phyloP scores from a whole-genome alignment of 2,888 invertebrate genomes.

The Micoletzkya japonica region DNA sequence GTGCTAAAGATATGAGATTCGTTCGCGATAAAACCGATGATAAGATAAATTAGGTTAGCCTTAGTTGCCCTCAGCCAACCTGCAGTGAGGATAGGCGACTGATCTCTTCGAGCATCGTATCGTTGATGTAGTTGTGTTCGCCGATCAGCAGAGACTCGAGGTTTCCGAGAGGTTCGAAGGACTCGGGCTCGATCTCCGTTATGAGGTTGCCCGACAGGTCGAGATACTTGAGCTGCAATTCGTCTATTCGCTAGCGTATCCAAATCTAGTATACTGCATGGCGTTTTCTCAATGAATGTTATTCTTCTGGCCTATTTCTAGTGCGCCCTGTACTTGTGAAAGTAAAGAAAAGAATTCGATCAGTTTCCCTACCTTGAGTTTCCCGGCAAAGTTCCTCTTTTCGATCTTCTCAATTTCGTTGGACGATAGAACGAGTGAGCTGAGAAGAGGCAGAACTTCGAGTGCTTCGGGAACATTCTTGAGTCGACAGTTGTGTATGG shows the following conservation, averaged over 20 bases:
- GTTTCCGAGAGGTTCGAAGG: conserved; percentile 80
- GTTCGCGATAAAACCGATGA: too few relatives aligned
- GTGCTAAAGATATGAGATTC: too few relatives aligned
- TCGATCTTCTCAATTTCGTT: conserved; percentile 19
- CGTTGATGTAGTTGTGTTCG: conserved; percentile 81
- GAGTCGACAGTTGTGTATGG: conserved; percentile 53
- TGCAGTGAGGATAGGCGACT: conserved; percentile 79
- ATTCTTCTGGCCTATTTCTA: too few relatives aligned
- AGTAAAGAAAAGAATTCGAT: background rate
- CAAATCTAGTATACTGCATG: background rate
- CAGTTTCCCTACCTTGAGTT: conserved; percentile 12
- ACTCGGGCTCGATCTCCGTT: conserved; percentile 79
- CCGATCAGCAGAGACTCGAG: conserved; percentile 74
- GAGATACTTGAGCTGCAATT: conserved; percentile 75
- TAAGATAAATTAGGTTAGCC: too few relatives aligned
- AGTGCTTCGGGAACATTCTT: conserved; percentile 35
- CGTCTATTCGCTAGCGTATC: background rate
- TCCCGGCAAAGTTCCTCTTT: conserved; percentile 17
- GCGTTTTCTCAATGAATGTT: background rate
- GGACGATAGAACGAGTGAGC: conserved; percentile 22
- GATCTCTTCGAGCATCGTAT: conserved; percentile 82
- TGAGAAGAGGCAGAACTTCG: background rate
- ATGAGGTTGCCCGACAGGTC: conserved; percentile 86
- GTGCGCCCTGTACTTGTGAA: too few relatives aligned
- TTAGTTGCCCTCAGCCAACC: too few relatives aligned